A percentile compares a stretch with the other conserved stretches of the same genome.
These are phyloP conservation scores for Tenthredo amoena DNA, from an alignment of 2,888 invertebrate genomes.

Conservation along the genomic window DNA sequence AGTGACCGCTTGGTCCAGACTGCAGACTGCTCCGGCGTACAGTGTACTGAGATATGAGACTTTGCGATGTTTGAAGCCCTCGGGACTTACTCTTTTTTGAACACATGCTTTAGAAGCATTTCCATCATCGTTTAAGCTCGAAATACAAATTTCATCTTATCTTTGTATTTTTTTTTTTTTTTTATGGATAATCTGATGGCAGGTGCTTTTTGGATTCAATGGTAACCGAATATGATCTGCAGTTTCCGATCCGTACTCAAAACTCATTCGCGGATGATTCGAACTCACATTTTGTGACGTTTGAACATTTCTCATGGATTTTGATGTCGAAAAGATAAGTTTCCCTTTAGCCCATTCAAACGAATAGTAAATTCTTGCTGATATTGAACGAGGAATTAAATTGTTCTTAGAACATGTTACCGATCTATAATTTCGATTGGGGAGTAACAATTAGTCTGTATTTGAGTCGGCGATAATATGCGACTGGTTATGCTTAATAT, in stretches of 20 bases:
- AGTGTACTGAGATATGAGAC: slow-evolving; percentile 16
- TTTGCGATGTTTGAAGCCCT: background rate
- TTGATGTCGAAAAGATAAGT: background rate
- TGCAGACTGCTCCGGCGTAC: slow-evolving; percentile 5
- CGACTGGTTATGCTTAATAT: slow-evolving; percentile 42
- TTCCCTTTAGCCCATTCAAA: background rate
- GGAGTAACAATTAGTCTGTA: background rate
- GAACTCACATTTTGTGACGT: background rate
- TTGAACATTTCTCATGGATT: too few species aligned
- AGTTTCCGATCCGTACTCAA: too few species aligned
- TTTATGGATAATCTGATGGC: too few species aligned
- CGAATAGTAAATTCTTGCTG: background rate
- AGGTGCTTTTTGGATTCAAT: too few species aligned
- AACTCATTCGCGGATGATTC: background rate
- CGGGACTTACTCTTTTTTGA: background rate
- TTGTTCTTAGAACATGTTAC: background rate
- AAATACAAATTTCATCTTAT: background rate
- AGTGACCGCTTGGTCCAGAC: slow-evolving; percentile 28
- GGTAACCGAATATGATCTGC: too few species aligned
- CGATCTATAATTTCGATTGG: background rate
- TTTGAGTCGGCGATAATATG: background rate
- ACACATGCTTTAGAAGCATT: background rate
- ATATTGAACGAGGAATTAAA: background rate
- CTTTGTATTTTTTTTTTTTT: background rate
- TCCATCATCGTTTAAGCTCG: background rate